Percentiles rank a stretch among this genome's conserved stretches.
phyloP scores from a whole-genome alignment of 2,797 vertebrate genomes.

The Euthynnus affinis region DNA sequence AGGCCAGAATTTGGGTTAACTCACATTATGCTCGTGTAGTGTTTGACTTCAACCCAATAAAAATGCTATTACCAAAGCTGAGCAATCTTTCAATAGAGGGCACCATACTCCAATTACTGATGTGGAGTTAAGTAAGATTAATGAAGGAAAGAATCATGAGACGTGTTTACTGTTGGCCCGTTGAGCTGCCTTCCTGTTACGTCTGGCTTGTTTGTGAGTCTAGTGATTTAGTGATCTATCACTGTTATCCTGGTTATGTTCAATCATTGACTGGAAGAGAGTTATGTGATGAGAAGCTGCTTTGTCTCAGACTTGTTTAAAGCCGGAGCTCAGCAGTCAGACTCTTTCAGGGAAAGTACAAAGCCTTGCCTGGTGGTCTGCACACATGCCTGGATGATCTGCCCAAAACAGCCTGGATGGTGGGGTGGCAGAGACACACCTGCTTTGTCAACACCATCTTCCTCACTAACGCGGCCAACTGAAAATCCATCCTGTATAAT shows the following conservation, averaged over 20 bases:
- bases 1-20: constrained; percentile 23
- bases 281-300: constrained; percentile 50
- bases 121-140: constrained; percentile 36
- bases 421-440: constrained; percentile 78
- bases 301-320: constrained; percentile 58
- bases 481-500: constrained; percentile 77
- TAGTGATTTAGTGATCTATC: constrained; percentile 31
- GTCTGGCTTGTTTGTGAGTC: constrained; percentile 29
- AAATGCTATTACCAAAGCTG: constrained; percentile 5
- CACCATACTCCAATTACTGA: constrained; percentile 30
- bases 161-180: constrained; percentile 48
- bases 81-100: constrained; percentile 34
- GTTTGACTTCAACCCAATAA: constrained; percentile 8
- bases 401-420: constrained; percentile 81
- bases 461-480: constrained; percentile 75
- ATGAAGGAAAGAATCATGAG: constrained; percentile 41
- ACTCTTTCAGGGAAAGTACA: constrained; percentile 82
- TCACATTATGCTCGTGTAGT: not conserved
- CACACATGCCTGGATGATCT: constrained; percentile 79
- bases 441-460: constrained; percentile 83
- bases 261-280: constrained; percentile 47
- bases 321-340: constrained; percentile 59
- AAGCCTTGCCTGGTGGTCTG: constrained; percentile 86
- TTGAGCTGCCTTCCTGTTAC: constrained; percentile 38
- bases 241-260: constrained; percentile 27